phyloP scores from a whole-genome alignment of 2,797 vertebrate species.

The Chiloscyllium punctatum region DNA sequence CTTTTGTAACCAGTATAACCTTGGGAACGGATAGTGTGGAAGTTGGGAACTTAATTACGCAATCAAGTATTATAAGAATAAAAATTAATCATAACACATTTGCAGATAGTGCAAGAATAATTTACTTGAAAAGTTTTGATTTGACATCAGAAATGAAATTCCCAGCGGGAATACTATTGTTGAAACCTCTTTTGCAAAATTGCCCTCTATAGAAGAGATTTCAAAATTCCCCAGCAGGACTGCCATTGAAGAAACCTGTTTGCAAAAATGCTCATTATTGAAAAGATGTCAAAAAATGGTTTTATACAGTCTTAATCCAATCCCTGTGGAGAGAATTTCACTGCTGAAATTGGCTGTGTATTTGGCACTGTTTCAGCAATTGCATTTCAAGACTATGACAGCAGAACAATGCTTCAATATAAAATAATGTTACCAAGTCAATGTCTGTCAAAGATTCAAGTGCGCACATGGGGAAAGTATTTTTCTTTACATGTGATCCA shows the following conservation, averaged over 20 bases:
- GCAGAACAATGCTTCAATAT: neutral
- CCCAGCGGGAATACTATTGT: neutral
- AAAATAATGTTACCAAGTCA: neutral
- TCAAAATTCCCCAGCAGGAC: neutral
- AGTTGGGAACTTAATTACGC: neutral
- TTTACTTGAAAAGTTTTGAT: neutral
- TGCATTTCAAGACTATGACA: neutral
- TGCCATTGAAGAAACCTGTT: neutral
- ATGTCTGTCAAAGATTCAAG: neutral
- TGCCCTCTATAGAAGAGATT: neutral
- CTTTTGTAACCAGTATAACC: neutral
- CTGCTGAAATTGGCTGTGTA: neutral
- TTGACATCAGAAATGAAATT: neutral
- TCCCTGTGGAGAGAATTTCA: neutral
- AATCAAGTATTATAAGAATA: neutral
- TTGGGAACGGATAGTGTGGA: neutral
- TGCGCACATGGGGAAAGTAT: neutral
- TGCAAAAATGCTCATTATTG: neutral
- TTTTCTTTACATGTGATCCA: neutral
- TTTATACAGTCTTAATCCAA: neutral
- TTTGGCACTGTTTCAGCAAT: neutral
- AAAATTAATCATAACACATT: neutral
- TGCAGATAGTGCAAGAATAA: neutral
- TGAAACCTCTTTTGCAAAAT: neutral
- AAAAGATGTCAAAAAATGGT: neutral